Percentiles rank a stretch among this genome's conserved stretches.
These are phyloP conservation scores for Globicephala melas DNA, from an alignment of 2,113 vertebrate genomes.

Conservation along the genomic window DNA sequence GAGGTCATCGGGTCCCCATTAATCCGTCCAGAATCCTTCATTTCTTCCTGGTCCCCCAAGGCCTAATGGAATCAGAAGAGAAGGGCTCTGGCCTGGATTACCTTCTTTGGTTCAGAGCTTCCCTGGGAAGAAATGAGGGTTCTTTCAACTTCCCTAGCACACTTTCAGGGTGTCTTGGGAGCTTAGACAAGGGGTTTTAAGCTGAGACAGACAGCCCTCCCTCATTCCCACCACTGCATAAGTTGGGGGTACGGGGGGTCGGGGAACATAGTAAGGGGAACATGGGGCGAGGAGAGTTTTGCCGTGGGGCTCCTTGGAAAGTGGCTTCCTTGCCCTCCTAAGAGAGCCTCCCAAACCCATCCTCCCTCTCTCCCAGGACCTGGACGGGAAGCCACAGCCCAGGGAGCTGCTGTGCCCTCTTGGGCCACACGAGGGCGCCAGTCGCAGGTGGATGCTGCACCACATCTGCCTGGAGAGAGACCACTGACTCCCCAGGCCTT, in stretches of 20 bases:
- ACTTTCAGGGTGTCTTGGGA: neutral
- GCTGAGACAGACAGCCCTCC: neutral
- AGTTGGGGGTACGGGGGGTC: accelerated
- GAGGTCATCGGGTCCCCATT: neutral
- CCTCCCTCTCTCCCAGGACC: neutral
- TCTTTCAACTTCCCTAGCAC: too few relatives aligned
- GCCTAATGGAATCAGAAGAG: too few relatives aligned
- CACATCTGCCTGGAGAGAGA: accelerated
- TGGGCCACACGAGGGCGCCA: neutral
- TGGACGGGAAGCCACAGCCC: neutral
- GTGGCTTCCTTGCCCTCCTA: neutral
- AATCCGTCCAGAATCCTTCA: neutral
- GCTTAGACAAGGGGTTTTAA: accelerated
- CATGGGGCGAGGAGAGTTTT: neutral
- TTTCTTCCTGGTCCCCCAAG: neutral
- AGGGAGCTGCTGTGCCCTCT: neutral
- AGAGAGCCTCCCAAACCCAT: neutral
- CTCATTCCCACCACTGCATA: neutral
- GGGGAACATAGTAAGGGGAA: neutral
- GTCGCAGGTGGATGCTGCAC: neutral
- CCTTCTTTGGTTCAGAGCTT: neutral
- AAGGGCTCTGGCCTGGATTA: neutral
- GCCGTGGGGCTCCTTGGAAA: neutral
- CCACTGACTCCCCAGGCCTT: neutral
- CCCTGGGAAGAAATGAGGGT: neutral